Base-by-base conservation (phyloP, 2,113 vertebrate genomes). In the Ciconia boyciana region DNA sequence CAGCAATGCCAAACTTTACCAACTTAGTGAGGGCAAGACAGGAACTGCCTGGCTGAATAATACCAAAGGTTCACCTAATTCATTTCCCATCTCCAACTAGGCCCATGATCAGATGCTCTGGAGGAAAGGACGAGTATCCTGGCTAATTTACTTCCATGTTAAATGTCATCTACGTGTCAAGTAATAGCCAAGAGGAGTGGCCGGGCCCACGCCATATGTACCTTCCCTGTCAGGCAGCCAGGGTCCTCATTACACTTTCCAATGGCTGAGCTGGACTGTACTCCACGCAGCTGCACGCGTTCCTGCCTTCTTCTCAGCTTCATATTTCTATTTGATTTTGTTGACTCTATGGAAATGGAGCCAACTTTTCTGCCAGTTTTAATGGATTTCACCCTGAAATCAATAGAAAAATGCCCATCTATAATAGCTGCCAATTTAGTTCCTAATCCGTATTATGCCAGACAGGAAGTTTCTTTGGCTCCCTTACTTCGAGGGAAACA, bases 381-480 rank as follows among this genome's bases (percentile, higher is more conserved):
- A 88, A 88, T 70, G 66, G 82, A 69, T 95, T 91, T 91, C 1
- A 16, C 70, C 43, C 72, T 68, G 62, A 91, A 95, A 91, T 96
- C 92, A 93, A 90, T 25, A 77, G 75, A 77, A 90, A 95, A 90
- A 83, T 94, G 58, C 77, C 78, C 64, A 64, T 83, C 39, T 81
- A 51, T 25, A 95, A 70, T 36, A 96, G 84, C 93, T 88, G 54
- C 82, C 94, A 90, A 95, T 96, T 96, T 90, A 80, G 84, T 86
- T 94, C 51, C 90, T 96, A 94, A 96, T 91, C 89, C 91, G 65
- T 55, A 77, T 81, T 86, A 71, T 74, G 58, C 82, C 82, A 93
- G 84, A 84, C 65, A 84, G 94, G 93, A 96, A 93, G 80, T 91
- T 94, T 89, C 92, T 82, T 84, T 94, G 93, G 86, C 90, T 86